Conservation (phyloP, 2,797 vertebrate species). For the Anguilla megastoma region DNA sequence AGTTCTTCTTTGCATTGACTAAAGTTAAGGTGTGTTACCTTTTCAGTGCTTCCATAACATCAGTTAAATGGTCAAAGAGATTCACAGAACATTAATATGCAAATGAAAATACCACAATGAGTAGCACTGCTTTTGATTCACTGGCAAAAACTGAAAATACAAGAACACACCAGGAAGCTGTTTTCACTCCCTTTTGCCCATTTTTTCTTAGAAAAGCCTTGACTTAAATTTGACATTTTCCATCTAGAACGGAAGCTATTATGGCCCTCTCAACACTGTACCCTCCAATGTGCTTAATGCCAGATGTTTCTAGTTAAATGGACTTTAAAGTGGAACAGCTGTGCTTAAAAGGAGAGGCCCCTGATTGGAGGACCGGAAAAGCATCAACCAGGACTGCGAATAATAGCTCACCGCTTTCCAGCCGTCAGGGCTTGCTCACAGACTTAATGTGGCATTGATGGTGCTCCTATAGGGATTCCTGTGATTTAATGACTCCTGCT, state of each 20-base stretch:
- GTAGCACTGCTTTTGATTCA: background rate
- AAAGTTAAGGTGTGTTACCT: background rate
- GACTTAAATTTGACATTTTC: background rate
- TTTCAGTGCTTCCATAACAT: background rate
- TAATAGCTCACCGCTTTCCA: constrained; percentile 30
- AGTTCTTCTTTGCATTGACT: background rate
- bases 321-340: constrained; percentile 32
- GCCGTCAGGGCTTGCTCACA: constrained; percentile 21
- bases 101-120: background rate
- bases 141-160: background rate
- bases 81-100: background rate
- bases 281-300: background rate
- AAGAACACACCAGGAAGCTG: background rate
- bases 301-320: constrained; percentile 14
- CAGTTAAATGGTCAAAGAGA: background rate
- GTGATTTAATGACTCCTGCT: constrained; percentile 22
- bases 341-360: constrained; percentile 19
- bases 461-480: constrained; percentile 15
- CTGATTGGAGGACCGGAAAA: constrained; percentile 25
- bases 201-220: background rate
- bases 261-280: background rate
- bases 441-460: constrained; percentile 37
- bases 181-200: background rate
- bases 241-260: background rate
- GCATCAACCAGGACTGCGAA: constrained; percentile 8